Base-by-base conservation (phyloP, 2,113 vertebrate species). In the Salvelinus alpinus region DNA sequence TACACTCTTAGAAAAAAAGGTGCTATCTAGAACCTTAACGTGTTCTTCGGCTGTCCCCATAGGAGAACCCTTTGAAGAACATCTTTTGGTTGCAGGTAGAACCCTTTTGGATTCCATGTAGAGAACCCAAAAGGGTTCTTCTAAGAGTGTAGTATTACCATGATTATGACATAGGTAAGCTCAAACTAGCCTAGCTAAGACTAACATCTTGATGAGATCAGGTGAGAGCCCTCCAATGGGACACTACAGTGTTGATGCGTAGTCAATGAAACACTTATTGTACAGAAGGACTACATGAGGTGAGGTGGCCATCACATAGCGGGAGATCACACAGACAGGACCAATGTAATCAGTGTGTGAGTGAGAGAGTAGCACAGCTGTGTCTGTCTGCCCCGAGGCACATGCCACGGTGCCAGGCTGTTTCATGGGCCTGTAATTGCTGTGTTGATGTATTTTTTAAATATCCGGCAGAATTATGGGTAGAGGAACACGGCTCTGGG, bases 361-460 rank as follows among this genome's bases (percentile, higher is more conserved):
- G 16, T 24, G 13, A 31, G 64, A 66, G 64, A 64, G 75, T 70
- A 78, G 77, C 76, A 34, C 84, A 88, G 87, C 81, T 82, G 85
- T 83, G 84, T 66, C 83, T 83, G 84, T 69, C 80, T 29, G 81
- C 89, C 89, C 88, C 62, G 68, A 86, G 87, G 90, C 78, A 2
- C 62, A 54, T 71, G 62, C 38, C 38, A 44, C 9, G 2, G 38
- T 73, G 64, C 62, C 77, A 70, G 77, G 67, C 57, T 77, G 38
- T 62, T 62, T 83, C 78, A 65, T 59, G 77, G 79, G 69, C 67
- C 78, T 83, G 66, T 89, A 88, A 91, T 91, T 89, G 82, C 86
- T 81, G 72, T 82, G 80, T 85, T 91, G 89, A 91, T 90, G 82
- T 89, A 91, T 91, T 91, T 90, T 84, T 88, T 91, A 87, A 90